Evolutionary conservation across 2,113 vertebrate species (phyloP).

Genomic region (Henicopernis longicauda): DNA sequence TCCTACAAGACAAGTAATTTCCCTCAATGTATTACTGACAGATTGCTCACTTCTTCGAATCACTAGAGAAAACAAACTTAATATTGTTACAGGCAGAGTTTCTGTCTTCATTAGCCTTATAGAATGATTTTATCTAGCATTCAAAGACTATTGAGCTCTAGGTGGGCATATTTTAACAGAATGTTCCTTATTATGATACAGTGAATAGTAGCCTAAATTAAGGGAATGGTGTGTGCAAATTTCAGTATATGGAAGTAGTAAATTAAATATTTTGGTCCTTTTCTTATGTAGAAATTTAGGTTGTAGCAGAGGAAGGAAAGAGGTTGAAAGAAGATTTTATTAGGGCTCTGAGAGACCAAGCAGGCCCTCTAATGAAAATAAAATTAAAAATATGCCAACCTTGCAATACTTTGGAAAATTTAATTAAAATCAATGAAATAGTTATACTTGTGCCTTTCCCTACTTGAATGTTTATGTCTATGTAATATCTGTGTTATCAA

Average conservation of each 20-base stretch:
- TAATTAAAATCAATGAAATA: conserved; percentile 70
- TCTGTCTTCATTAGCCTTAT: conserved; percentile 95
- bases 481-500: conserved; percentile 51
- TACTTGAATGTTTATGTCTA: conserved; percentile 45
- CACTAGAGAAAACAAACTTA: conserved; percentile 89
- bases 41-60: conserved; percentile 93
- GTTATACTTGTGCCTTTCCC: conserved; percentile 25
- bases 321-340: conserved; percentile 47
- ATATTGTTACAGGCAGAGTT: conserved; percentile 87
- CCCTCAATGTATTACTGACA: conserved; percentile 92
- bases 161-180: conserved; percentile 71
- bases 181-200: conserved; percentile 65
- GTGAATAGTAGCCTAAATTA: conserved; percentile 63
- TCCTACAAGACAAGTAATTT: conserved; percentile 92
- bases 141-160: conserved; percentile 72
- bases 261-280: conserved; percentile 57
- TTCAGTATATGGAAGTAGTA: conserved; percentile 15
- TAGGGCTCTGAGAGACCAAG: conserved; percentile 48
- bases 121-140: conserved; percentile 79
- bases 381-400: conserved; percentile 67
- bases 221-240: conserved; percentile 56
- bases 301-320: not conserved
- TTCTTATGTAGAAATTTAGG: conserved; percentile 34
- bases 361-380: conserved; percentile 59
- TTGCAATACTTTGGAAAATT: conserved; percentile 58